Conservation (phyloP, 2,113 vertebrate species). For the Illadopsis cleaveri region DNA sequence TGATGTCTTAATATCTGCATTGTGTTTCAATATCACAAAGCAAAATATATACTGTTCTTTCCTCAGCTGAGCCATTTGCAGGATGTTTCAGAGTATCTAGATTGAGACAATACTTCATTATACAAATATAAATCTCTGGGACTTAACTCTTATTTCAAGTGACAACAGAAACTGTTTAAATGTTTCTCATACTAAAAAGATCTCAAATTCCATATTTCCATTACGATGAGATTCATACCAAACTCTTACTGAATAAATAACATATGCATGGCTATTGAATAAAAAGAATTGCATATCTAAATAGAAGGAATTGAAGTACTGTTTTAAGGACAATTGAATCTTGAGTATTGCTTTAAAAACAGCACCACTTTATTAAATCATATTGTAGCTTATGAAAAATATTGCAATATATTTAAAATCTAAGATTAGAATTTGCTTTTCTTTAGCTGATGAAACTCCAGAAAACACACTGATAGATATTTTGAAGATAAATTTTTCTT, state of each 20-base stretch:
- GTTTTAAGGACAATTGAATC: neutral
- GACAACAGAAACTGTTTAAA: neutral
- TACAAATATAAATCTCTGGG: neutral
- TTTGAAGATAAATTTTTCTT: neutral
- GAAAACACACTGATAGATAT: neutral
- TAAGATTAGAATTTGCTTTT: neutral
- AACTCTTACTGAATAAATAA: neutral
- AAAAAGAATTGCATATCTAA: neutral
- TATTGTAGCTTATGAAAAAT: neutral
- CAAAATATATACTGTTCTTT: neutral
- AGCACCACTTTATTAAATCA: neutral
- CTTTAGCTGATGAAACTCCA: neutral
- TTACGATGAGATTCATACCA: neutral
- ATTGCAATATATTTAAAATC: neutral
- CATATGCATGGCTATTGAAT: neutral
- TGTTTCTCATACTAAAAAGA: neutral
- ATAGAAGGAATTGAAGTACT: neutral
- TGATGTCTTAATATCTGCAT: neutral
- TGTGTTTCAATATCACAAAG: neutral
- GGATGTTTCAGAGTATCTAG: neutral
- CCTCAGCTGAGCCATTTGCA: neutral
- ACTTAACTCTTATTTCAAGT: neutral
- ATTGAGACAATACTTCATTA: neutral
- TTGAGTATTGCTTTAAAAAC: neutral
- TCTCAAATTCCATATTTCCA: neutral